Evolutionary conservation across 2,797 vertebrate genomes (phyloP).

Genomic region (Characodon lateralis): DNA sequence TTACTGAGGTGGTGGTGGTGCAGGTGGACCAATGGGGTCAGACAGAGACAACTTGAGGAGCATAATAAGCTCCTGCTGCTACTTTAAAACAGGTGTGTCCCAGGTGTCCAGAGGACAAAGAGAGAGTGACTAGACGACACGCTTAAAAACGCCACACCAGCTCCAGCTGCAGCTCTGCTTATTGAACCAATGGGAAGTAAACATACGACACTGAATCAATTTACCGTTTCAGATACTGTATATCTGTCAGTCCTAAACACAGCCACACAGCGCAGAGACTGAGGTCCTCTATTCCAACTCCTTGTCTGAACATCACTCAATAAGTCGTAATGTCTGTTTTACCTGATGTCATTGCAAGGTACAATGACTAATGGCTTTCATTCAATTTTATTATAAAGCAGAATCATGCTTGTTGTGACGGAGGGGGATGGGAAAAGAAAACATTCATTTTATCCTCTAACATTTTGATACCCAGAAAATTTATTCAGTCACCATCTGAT

Average conservation of each 20-base stretch:
- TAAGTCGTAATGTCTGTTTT: constrained; percentile 35
- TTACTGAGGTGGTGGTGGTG: constrained; percentile 34
- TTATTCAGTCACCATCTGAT: not conserved
- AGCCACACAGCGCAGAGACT: constrained; percentile 42
- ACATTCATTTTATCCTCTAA: constrained; percentile 3
- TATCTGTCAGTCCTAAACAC: constrained; percentile 38
- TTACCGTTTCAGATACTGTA: constrained; percentile 41
- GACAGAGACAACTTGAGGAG: constrained; percentile 39
- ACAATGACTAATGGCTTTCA: constrained; percentile 55
- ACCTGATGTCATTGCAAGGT: constrained; percentile 19
- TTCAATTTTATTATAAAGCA: constrained; percentile 42
- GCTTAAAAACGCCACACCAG: constrained; percentile 17
- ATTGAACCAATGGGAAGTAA: constrained; percentile 53
- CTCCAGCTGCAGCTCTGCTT: constrained; percentile 50
- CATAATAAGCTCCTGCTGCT: constrained; percentile 59
- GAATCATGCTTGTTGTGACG: constrained; percentile 27
- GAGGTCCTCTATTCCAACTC: constrained; percentile 43
- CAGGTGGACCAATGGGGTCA: constrained; percentile 14
- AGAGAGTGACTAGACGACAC: constrained; percentile 10
- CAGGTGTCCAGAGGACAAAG: constrained; percentile 60
- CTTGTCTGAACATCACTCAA: constrained; percentile 59
- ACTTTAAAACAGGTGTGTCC: constrained; percentile 67
- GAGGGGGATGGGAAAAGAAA: constrained; percentile 24
- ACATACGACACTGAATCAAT: constrained; percentile 48
- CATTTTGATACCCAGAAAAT: constrained; percentile 17